These are phyloP conservation scores for Peromyscus eremicus DNA, from an alignment of 2,797 vertebrate genomes.

Conservation along the genomic window DNA sequence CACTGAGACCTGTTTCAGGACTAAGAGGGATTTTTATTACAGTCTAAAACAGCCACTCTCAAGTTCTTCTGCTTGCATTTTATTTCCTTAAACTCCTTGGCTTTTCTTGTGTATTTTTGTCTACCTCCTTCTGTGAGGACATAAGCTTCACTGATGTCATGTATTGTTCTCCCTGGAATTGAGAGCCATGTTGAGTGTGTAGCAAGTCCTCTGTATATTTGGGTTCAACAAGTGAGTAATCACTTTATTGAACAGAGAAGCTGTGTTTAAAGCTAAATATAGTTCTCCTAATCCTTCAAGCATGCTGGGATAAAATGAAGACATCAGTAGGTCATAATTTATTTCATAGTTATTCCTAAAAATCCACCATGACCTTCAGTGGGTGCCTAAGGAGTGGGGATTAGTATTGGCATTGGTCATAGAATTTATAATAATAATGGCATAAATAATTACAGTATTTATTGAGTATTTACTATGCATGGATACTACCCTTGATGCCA, in stretches of 20 bases:
- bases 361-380: background rate
- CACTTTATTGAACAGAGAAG: background rate
- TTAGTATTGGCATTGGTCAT: background rate
- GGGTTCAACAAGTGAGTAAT: background rate
- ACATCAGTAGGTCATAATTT: background rate
- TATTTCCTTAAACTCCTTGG: background rate
- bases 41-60: background rate
- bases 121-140: background rate
- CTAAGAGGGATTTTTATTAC: background rate
- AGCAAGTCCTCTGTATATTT: background rate
- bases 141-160: background rate
- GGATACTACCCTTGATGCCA: background rate
- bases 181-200: background rate
- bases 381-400: background rate
- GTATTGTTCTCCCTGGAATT: background rate
- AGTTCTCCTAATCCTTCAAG: background rate
- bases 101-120: background rate
- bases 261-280: slow-evolving; percentile 2
- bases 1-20: slow-evolving; percentile 10
- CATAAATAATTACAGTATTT: background rate
- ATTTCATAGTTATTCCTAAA: background rate
- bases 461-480: background rate
- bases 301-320: background rate
- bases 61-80: slow-evolving; percentile 12
- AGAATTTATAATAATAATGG: background rate